Evolutionary conservation across 2,888 invertebrate species (phyloP), one percentile per base, ranked within the genome.

Genomic region (Arge pagana): DNA sequence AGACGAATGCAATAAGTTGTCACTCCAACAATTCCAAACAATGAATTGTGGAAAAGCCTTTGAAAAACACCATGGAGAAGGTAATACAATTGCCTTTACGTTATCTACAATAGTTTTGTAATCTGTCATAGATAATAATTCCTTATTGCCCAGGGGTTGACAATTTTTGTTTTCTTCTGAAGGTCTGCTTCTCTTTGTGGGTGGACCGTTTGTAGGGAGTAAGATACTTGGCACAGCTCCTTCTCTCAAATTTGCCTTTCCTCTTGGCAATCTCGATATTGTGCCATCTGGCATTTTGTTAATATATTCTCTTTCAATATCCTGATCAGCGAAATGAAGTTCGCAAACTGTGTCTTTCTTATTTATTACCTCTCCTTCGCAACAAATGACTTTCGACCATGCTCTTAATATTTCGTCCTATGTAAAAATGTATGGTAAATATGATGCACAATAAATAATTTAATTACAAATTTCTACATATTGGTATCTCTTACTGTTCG

Each of bases 1-100:
- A 24, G 23, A 24, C 26, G 24, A 40, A 26, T 26, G 40, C 26
- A 24, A 24, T 7, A 40, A 40, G 24, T 40, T 16, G 23, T 40
- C 24, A 24, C 40, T 40, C 40, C 40, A 40, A 40, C 26, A 24
- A 40, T 40, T 40, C 23, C 24, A 40, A 40, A 40, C 24, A 15
- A 40, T 40, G 24, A 40, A 40, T 40, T 40, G 24, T 40, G 40
- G 40, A 40, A 40, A 15, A 40, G 40, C 40, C 21, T 40, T 40
- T 26, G 40, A 6, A 40, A 40, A 40, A 23, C 40, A 40, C 15
- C 8, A 24, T 40, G 40, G 40, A 40, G 40, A 40, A 40, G 23
- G 13, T 26, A 40, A 40, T 40, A 3, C 3, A 40, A 40, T 24
- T 10, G 11, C 40, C 13, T 24, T 40, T 23, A 40, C 15, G 24